Evolutionary conservation across 92 coral and sea anemone genomes (phyloP).

Genomic region (Siderastrea radians): DNA sequence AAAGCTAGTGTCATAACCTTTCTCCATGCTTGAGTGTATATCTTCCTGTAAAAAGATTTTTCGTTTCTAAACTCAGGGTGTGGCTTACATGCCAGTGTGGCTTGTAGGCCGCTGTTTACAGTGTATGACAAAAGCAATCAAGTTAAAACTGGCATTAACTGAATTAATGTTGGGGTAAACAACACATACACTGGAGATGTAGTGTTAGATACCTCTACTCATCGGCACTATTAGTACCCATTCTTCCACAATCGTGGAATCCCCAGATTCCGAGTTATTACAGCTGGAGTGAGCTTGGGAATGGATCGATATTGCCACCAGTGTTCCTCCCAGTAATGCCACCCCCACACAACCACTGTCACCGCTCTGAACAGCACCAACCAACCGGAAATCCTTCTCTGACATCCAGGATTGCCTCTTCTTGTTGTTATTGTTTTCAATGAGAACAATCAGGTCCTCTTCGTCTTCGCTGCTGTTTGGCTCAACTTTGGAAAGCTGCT

Average conservation of each 20-base stretch:
- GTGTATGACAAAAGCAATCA: no score
- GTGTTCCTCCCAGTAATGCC: conserved; percentile 78
- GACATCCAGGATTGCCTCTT: conserved; percentile 57
- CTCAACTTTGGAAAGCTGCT: conserved; percentile 76
- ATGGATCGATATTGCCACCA: conserved; percentile 91
- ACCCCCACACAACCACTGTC: conserved; percentile 91
- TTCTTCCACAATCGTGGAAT: conserved; percentile 86
- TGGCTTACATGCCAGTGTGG: no score
- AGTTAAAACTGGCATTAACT: no score
- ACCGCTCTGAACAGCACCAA: conserved; percentile 82
- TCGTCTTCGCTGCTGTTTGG: conserved; percentile 69
- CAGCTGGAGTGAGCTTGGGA: conserved; percentile 60
- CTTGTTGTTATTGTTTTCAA: conserved; percentile 74
- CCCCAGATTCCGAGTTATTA: conserved; percentile 88
- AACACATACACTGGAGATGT: background rate
- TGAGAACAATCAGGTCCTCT: conserved; percentile 47
- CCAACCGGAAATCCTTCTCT: conserved; percentile 78
- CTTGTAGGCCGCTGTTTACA: no score
- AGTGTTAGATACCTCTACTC: conserved; percentile 87
- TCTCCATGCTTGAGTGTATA: no score
- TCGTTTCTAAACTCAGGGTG: no score
- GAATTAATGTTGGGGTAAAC: no score
- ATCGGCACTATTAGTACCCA: conserved; percentile 92
- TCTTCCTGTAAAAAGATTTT: no score
- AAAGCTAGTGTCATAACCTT: no score